Evolutionary conservation across 2,888 invertebrate genomes (phyloP).

Genomic region (Microplitis manilae): DNA sequence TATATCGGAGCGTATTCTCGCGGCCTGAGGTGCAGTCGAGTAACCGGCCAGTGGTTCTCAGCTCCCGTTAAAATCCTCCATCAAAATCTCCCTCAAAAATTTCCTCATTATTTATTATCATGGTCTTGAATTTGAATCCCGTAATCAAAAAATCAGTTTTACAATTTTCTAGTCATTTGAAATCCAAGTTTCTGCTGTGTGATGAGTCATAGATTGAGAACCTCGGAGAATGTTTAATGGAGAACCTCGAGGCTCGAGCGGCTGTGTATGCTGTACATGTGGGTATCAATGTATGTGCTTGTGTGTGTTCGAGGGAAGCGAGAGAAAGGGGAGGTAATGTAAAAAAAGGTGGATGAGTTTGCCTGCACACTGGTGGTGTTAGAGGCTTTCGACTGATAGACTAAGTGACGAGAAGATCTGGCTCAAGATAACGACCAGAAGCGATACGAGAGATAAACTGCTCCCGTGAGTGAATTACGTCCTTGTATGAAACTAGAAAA

Average conservation of each 20-base stretch:
- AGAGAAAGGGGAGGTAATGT: conserved; percentile 40
- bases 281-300: neutral
- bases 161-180: neutral
- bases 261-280: too few relatives aligned
- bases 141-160: neutral
- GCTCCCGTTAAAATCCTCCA: neutral
- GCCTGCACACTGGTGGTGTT: conserved; percentile 8
- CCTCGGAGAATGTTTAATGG: conserved; percentile 29
- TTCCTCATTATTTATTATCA: too few relatives aligned
- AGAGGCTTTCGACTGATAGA: conserved; percentile 38
- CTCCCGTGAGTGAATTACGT: conserved; percentile 45
- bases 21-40: conserved; percentile 48
- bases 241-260: conserved; percentile 25
- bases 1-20: conserved; percentile 59
- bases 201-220: conserved; percentile 17
- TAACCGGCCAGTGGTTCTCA: conserved; percentile 52
- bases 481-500: conserved; percentile 25
- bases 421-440: conserved; percentile 51
- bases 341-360: conserved; percentile 12
- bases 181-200: too few relatives aligned
- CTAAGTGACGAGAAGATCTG: conserved; percentile 49
- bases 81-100: too few relatives aligned
- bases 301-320: conserved; percentile 30
- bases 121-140: too few relatives aligned
- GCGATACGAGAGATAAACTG: conserved; percentile 36